A percentile compares a stretch with the other conserved stretches of the same genome.
phyloP scores from a whole-genome alignment of 2,113 vertebrate species.

The Suricata suricatta region DNA sequence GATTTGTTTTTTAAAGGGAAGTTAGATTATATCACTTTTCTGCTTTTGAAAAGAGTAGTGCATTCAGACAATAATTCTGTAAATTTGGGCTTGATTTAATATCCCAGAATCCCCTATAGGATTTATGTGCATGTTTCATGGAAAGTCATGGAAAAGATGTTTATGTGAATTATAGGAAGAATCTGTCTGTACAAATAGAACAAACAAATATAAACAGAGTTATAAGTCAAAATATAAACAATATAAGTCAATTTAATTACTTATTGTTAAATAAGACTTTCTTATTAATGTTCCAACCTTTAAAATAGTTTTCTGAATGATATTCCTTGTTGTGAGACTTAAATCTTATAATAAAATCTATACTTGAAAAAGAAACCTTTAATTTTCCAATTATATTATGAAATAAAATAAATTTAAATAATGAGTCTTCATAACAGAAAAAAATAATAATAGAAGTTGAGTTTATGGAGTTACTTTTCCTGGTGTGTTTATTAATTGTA shows the following conservation, averaged over 20 bases:
- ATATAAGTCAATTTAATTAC: conserved; percentile 24
- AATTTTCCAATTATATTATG: conserved; percentile 8
- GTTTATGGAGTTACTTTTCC: background rate
- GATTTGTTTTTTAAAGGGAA: background rate
- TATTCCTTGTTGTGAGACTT: conserved; percentile 23
- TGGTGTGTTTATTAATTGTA: background rate
- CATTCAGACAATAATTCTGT: background rate
- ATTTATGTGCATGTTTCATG: background rate
- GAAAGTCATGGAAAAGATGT: background rate
- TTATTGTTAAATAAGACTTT: conserved; percentile 30
- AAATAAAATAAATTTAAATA: background rate
- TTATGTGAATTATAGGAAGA: background rate
- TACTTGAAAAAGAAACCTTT: background rate
- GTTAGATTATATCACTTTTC: background rate
- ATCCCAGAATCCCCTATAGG: background rate
- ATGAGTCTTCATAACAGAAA: background rate
- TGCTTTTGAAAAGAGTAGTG: background rate
- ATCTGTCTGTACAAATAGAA: background rate
- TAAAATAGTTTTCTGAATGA: conserved; percentile 7
- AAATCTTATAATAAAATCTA: conserved; percentile 27
- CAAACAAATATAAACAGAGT: background rate
- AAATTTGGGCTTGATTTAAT: background rate
- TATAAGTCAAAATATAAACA: conserved; percentile 22
- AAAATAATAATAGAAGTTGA: background rate
- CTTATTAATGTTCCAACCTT: conserved; percentile 38